Conservation (phyloP, 2,113 vertebrate species). For the Acrocephalus kingi region DNA sequence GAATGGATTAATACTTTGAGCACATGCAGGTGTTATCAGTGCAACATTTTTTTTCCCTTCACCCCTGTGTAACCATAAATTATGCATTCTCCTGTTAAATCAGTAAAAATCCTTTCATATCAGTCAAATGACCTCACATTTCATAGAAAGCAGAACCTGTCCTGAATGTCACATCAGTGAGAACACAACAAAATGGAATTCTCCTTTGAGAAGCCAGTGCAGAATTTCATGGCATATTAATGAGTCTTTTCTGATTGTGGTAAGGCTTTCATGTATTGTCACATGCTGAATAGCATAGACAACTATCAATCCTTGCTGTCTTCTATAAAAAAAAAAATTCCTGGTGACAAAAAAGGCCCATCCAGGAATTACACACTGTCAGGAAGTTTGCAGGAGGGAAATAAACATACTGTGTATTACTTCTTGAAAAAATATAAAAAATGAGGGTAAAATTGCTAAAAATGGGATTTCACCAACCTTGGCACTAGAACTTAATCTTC, state of each 20-base stretch:
- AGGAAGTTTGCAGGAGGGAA: constrained; percentile 10
- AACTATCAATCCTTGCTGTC: background rate
- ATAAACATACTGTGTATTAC: background rate
- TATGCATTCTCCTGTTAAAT: constrained; percentile 28
- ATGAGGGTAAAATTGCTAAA: background rate
- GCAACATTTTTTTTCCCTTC: constrained; percentile 19
- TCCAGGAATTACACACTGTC: background rate
- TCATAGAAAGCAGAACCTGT: background rate
- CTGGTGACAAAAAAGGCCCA: background rate
- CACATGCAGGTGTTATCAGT: background rate
- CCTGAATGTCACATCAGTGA: background rate
- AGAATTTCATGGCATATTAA: constrained; percentile 1
- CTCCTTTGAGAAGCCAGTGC: background rate
- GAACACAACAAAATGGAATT: background rate
- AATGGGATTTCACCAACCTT: background rate
- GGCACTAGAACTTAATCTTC: background rate
- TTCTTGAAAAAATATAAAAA: background rate
- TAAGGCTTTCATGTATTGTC: constrained; percentile 4
- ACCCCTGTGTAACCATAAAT: background rate
- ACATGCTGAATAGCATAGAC: background rate
- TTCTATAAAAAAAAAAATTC: background rate
- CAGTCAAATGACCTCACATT: constrained; percentile 9
- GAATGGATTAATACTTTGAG: constrained; percentile 21
- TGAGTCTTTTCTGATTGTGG: background rate
- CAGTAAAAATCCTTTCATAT: background rate